Evolutionary conservation across 1,140 invertebrate genomes (phyloP).

Genomic region (Drosophila repletoides): DNA sequence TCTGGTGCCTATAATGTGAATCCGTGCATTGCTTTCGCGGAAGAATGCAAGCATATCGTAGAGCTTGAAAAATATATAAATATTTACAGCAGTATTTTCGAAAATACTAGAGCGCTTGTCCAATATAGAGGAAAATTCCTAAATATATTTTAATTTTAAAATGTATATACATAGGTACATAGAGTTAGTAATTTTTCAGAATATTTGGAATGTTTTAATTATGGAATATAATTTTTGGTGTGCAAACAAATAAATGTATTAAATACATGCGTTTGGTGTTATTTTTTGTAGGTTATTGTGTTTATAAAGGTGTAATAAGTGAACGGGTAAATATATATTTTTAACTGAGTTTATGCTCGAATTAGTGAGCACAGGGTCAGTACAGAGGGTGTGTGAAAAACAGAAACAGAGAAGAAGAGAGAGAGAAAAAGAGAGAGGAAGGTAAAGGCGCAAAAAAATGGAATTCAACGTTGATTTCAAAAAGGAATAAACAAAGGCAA

Average conservation of each 20-base stretch:
- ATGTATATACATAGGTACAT: slow-evolving; percentile 8
- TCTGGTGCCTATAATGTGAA: slow-evolving; percentile 3
- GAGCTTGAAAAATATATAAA: slow-evolving; percentile 42
- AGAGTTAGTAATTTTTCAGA: slow-evolving; percentile 23
- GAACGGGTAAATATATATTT: slow-evolving; percentile 1
- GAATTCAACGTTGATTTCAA: slow-evolving; percentile 53
- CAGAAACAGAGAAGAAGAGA: slow-evolving; percentile 21
- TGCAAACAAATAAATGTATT: slow-evolving; percentile 20
- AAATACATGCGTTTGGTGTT: slow-evolving; percentile 20
- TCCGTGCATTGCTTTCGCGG: slow-evolving; percentile 66
- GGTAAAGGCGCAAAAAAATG: slow-evolving; percentile 42
- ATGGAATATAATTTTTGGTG: slow-evolving; percentile 15
- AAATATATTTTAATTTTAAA: slow-evolving; percentile 15
- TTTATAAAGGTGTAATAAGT: slow-evolving; percentile 3
- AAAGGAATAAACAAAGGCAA: slow-evolving; percentile 52
- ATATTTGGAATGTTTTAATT: neutral
- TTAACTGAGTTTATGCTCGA: slow-evolving; percentile 11
- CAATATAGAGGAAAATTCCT: slow-evolving; percentile 24
- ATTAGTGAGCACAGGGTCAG: slow-evolving; percentile 13
- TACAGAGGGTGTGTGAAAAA: neutral
- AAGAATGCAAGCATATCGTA: slow-evolving; percentile 56
- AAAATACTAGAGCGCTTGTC: slow-evolving; percentile 23
- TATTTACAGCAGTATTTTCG: slow-evolving; percentile 51
- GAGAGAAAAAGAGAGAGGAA: slow-evolving; percentile 24
- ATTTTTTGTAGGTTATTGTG: slow-evolving; percentile 6